phyloP scores from a whole-genome alignment of 2,888 invertebrate species.

The Xylophagus ater region DNA sequence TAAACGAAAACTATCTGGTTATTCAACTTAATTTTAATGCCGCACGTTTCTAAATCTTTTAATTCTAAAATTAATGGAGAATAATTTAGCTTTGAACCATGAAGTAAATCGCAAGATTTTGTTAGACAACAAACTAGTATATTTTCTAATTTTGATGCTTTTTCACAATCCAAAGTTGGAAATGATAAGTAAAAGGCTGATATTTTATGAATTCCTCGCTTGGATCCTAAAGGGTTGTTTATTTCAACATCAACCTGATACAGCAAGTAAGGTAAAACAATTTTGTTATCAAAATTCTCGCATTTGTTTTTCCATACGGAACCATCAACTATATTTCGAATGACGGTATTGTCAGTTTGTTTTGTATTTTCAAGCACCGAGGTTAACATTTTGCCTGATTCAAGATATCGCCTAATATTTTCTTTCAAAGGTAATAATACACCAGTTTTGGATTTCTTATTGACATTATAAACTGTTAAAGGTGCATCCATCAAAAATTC shows the following conservation, averaged over 20 bases:
- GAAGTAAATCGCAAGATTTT: slow-evolving; percentile 2
- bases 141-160: slow-evolving; percentile 8
- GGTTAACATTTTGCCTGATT: slow-evolving; percentile 5
- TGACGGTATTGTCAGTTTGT: neutral
- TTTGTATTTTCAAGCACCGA: slow-evolving; percentile 2
- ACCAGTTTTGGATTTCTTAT: slow-evolving; percentile 1
- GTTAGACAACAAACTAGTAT: slow-evolving; percentile 9
- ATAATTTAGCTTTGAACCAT: slow-evolving; percentile 7
- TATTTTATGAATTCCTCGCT: slow-evolving; percentile 5
- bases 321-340: slow-evolving; percentile 1
- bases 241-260: neutral
- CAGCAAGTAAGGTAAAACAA: slow-evolving; percentile 1
- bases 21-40: slow-evolving; percentile 2
- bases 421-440: slow-evolving; percentile 7
- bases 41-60: slow-evolving; percentile 10
- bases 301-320: neutral
- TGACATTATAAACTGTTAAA: neutral
- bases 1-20: neutral
- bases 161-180: slow-evolving; percentile 5
- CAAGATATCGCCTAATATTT: slow-evolving; percentile 8
- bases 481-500: slow-evolving; percentile 12
- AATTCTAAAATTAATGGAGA: slow-evolving; percentile 1
- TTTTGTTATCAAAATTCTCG: neutral
- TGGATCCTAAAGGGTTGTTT: slow-evolving; percentile 4
- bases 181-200: slow-evolving; percentile 10